Conservation (phyloP, 2,797 vertebrate species). For the Arctocebus calabarensis region DNA sequence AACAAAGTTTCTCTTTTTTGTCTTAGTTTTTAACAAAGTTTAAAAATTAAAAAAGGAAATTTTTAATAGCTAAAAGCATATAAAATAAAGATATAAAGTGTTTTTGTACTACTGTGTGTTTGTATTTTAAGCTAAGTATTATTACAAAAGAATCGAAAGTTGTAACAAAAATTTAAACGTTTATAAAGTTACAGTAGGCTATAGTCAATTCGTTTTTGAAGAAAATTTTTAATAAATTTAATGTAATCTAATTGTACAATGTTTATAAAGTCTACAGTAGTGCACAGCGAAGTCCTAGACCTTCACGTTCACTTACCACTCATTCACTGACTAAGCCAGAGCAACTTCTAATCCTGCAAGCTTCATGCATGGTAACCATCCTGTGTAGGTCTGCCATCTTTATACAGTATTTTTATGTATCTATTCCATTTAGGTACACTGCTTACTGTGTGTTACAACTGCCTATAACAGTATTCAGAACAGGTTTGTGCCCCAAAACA, state of each 20-base stretch:
- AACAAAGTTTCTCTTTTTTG: no score
- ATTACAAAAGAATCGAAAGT: background rate
- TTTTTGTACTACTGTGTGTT: background rate
- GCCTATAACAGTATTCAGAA: background rate
- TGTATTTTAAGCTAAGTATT: background rate
- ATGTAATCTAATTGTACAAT: background rate
- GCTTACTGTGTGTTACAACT: background rate
- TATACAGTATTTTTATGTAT: background rate
- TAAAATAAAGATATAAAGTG: background rate
- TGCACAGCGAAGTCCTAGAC: background rate
- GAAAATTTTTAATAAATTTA: background rate
- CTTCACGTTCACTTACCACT: background rate
- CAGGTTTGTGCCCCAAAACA: background rate
- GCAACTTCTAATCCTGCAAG: background rate
- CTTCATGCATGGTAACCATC: background rate
- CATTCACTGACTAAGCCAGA: background rate
- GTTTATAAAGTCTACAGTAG: background rate
- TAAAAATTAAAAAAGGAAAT: background rate
- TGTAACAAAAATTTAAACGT: background rate
- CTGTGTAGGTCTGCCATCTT: background rate
- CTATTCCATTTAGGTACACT: background rate
- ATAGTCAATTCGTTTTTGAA: background rate
- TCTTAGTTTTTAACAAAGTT: background rate
- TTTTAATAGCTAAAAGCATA: background rate
- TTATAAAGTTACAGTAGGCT: background rate